phyloP scores from a whole-genome alignment of 2,113 vertebrate species.

The Aegotheles bennettii region DNA sequence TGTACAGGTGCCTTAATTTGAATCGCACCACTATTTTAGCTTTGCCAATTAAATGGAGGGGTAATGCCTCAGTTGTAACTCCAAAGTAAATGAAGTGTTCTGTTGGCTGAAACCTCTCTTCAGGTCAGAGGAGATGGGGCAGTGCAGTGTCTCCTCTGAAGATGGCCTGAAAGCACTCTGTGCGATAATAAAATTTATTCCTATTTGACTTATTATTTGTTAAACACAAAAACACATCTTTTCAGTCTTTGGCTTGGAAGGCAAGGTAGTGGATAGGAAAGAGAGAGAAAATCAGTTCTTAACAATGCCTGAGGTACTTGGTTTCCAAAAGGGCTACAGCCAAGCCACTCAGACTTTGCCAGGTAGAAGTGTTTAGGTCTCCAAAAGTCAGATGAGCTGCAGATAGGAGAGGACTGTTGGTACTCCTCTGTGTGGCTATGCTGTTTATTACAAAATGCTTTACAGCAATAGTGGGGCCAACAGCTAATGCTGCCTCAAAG shows the following conservation, averaged over 20 bases:
- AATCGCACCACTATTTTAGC: not conserved
- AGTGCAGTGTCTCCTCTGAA: not conserved
- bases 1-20: accelerated
- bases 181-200: not conserved
- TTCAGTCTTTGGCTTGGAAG: not conserved
- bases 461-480: not conserved
- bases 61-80: not conserved
- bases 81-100: not conserved
- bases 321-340: not conserved
- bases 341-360: not conserved
- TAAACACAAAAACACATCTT: not conserved
- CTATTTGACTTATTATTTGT: not conserved
- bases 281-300: not conserved
- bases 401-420: not conserved
- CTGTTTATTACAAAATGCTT: not conserved
- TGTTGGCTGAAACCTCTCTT: not conserved
- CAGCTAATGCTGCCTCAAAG: not conserved
- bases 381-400: not conserved
- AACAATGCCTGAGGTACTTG: not conserved
- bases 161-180: not conserved
- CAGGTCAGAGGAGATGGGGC: not conserved
- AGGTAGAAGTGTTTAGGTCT: not conserved
- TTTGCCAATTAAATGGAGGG: not conserved
- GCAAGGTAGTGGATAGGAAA: not conserved
- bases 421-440: not conserved